Conservation (phyloP, 2,888 invertebrate genomes). For the Tetragnatha montana region DNA sequence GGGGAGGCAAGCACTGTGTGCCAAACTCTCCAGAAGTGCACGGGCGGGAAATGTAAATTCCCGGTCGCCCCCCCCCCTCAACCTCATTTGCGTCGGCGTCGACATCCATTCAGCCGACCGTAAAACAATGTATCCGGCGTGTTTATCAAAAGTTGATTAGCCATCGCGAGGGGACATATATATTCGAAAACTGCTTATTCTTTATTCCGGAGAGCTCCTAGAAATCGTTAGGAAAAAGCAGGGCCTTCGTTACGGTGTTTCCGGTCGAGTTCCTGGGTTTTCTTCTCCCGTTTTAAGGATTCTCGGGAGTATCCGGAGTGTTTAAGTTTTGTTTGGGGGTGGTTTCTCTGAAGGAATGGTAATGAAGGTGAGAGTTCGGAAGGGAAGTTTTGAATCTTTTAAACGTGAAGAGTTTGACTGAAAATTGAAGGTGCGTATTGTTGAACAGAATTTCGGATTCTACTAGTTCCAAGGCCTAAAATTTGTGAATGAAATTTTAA, state of each 20-base stretch:
- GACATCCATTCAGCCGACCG: constrained; percentile 17
- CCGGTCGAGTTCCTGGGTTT: constrained; percentile 35
- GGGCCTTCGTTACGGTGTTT: constrained; percentile 44
- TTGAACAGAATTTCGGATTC: too few species aligned
- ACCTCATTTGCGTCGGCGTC: constrained; percentile 27
- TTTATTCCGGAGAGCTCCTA: background rate
- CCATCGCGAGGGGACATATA: constrained; percentile 1
- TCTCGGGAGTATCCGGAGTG: constrained; percentile 8
- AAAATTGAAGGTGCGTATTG: too few species aligned
- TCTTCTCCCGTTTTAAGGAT: constrained; percentile 30
- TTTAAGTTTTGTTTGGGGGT: constrained; percentile 26
- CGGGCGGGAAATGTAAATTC: constrained; percentile 36
- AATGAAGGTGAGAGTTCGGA: constrained; percentile 18
- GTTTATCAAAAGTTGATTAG: constrained; percentile 60
- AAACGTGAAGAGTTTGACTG: background rate
- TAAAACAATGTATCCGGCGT: constrained; percentile 48
- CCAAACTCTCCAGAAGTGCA: constrained; percentile 27
- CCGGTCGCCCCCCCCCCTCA: background rate
- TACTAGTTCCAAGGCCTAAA: too few species aligned
- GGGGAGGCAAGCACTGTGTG: background rate
- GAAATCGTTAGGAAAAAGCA: constrained; percentile 28
- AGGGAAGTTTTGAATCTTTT: background rate
- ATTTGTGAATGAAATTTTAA: too few species aligned
- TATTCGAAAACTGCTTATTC: constrained; percentile 11
- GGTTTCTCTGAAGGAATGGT: constrained; percentile 20